These are phyloP conservation scores for Lepidonotus clava DNA, from an alignment of 2,888 invertebrate species.

Conservation along the genomic window DNA sequence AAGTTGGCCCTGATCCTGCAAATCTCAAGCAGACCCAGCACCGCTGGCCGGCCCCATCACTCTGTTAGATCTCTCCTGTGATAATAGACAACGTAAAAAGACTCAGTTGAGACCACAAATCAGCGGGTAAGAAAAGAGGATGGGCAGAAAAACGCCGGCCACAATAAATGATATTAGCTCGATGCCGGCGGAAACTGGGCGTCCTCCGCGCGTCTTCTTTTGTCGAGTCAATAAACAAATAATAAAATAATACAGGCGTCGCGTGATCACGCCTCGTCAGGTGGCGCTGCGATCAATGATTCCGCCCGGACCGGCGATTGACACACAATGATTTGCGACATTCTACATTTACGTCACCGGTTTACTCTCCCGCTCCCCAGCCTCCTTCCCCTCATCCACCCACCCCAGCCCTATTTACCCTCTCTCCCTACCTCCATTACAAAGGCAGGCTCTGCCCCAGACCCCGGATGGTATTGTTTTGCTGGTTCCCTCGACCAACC, in stretches of 20 bases:
- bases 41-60: no score
- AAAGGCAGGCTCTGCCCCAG: neutral
- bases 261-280: neutral
- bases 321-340: neutral
- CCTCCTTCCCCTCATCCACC: neutral
- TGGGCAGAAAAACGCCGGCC: neutral
- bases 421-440: neutral
- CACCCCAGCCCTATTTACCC: neutral
- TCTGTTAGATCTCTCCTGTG: no score
- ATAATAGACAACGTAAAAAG: neutral
- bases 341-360: neutral
- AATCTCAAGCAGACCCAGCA: no score
- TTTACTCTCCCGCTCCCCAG: neutral
- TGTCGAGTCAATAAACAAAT: neutral
- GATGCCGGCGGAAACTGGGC: neutral
- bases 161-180: constrained; percentile 22
- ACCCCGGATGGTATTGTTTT: neutral
- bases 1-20: no score
- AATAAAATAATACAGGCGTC: no score
- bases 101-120: neutral
- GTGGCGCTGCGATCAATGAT: neutral
- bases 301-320: neutral
- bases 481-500: no score
- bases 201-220: neutral
- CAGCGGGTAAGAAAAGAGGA: neutral